Conservation (phyloP, 2,113 vertebrate species). For the Cheilinus undulatus region DNA sequence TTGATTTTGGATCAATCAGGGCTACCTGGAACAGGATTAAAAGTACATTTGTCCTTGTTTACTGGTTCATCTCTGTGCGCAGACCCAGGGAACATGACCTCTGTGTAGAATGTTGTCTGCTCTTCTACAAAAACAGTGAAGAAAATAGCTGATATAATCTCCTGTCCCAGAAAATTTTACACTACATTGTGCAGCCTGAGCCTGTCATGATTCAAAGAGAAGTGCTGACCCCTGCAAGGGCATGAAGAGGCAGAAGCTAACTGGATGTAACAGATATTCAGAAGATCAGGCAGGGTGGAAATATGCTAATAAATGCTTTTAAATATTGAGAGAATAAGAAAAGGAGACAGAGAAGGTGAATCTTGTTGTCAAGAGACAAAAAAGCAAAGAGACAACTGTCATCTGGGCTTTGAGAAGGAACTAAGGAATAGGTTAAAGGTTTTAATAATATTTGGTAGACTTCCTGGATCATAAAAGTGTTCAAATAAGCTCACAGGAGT, state of each 20-base stretch:
- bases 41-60: neutral
- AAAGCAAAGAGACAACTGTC: too few relatives aligned
- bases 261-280: conserved; percentile 48
- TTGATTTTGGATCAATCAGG: too few relatives aligned
- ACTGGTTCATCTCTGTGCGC: neutral
- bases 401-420: neutral
- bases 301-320: conserved; percentile 20
- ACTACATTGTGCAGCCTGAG: conserved; percentile 19
- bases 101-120: conserved; percentile 2
- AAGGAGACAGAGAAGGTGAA: conserved; percentile 5
- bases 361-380: conserved; percentile 33
- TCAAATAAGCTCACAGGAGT: neutral
- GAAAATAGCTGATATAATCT: conserved; percentile 33
- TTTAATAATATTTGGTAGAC: conserved; percentile 3
- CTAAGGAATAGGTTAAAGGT: conserved; percentile 1
- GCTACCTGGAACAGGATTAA: conserved; percentile 5
- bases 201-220: conserved; percentile 39
- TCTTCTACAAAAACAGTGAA: conserved; percentile 31
- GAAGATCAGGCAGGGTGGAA: conserved; percentile 37
- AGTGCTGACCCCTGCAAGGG: conserved; percentile 36
- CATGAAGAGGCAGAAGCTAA: conserved; percentile 6
- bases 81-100: conserved; percentile 22
- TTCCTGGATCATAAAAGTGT: too few relatives aligned
- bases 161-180: conserved; percentile 40
- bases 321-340: neutral